These are phyloP conservation scores for Macquaria australasica DNA, from an alignment of 2,113 vertebrate genomes.

Conservation along the genomic window DNA sequence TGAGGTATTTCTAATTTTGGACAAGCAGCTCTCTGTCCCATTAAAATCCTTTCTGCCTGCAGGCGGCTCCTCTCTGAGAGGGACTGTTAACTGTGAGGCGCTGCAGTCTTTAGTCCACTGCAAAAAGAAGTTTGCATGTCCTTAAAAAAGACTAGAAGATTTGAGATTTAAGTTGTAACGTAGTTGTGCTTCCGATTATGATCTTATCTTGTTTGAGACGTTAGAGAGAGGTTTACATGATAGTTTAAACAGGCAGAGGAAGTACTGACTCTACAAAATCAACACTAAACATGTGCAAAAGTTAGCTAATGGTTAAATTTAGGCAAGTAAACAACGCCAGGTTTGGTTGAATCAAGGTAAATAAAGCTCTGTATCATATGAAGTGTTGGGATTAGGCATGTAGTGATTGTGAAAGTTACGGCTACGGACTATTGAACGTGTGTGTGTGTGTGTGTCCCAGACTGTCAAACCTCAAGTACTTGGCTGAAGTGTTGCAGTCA, in stretches of 20 bases:
- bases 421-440: not conserved
- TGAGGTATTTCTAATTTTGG: constrained; percentile 48
- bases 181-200: not conserved
- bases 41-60: constrained; percentile 30
- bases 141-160: not conserved
- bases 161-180: not conserved
- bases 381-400: not conserved
- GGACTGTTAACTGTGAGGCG: not conserved
- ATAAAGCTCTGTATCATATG: not conserved
- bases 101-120: not conserved
- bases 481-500: constrained; percentile 26
- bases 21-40: constrained; percentile 31
- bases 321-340: not conserved
- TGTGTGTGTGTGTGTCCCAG: constrained; percentile 5
- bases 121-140: not conserved
- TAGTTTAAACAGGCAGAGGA: not conserved
- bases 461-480: not conserved
- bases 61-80: not conserved
- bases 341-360: not conserved
- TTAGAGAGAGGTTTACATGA: not conserved
- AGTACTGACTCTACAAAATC: not conserved
- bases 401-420: not conserved
- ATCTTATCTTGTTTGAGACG: not conserved
- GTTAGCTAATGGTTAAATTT: not conserved
- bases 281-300: not conserved